These are phyloP conservation scores for Porites divaricata DNA, from an alignment of 92 coral and sea anemone genomes.

Conservation along the genomic window DNA sequence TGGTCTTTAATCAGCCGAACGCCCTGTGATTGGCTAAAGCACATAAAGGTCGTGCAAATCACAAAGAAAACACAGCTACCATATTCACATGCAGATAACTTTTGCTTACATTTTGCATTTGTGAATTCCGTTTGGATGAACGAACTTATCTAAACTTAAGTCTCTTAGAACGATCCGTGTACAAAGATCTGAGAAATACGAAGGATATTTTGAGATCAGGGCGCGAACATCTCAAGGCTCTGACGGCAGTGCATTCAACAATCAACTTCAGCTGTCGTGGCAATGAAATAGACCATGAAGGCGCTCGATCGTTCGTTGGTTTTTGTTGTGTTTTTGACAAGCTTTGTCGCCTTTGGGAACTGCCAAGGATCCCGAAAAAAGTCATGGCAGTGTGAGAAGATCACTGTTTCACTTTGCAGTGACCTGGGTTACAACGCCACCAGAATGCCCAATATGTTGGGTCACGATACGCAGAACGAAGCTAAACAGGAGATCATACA, in stretches of 20 bases:
- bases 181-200: not conserved
- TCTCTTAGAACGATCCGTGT: conserved; percentile 7
- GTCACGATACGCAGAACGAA: conserved; percentile 82
- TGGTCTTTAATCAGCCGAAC: conserved; percentile 83
- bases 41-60: conserved; percentile 48
- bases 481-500: conserved; percentile 72
- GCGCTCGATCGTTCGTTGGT: conserved; percentile 27
- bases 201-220: conserved; percentile 3
- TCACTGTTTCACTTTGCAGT: conserved; percentile 65
- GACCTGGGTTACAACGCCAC: conserved; percentile 86
- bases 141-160: conserved; percentile 24
- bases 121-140: conserved; percentile 62
- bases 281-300: conserved; percentile 9
- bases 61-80: conserved; percentile 66
- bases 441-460: conserved; percentile 90
- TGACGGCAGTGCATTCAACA: not conserved
- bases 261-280: conserved; percentile 33
- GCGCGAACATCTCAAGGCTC: not conserved
- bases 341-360: conserved; percentile 23
- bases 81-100: conserved; percentile 76
- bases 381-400: conserved; percentile 81
- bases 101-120: conserved; percentile 63
- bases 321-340: conserved; percentile 37
- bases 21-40: conserved; percentile 80
- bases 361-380: conserved; percentile 58